Percentiles rank a stretch among this genome's conserved stretches.
Evolutionary conservation across 2,888 invertebrate species (phyloP).

Genomic region (Zaprionus bogoriensis): DNA sequence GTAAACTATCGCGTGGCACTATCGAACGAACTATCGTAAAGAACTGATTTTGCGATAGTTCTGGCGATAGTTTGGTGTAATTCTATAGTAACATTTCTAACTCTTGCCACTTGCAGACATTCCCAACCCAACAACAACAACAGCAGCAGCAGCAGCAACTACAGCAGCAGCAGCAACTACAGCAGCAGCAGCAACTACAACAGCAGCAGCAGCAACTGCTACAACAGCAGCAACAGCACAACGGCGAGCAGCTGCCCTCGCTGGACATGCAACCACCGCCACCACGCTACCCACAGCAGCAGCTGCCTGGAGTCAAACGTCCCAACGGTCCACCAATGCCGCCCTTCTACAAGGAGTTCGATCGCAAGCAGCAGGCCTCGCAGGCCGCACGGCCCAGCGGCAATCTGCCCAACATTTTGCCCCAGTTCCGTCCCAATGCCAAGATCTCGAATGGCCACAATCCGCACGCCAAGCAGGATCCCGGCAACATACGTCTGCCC

Average conservation of each 20-base stretch:
- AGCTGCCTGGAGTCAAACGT: slow-evolving; percentile 26
- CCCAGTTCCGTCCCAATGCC: slow-evolving; percentile 88
- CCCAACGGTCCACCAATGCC: slow-evolving; percentile 42
- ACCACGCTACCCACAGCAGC: slow-evolving; percentile 60
- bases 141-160: slow-evolving; percentile 14
- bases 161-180: slow-evolving; percentile 15
- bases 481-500: slow-evolving; percentile 80
- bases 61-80: too few species aligned
- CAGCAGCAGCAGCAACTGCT: slow-evolving; percentile 16
- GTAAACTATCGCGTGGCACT: slow-evolving; percentile 48
- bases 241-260: slow-evolving; percentile 81
- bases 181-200: too few species aligned
- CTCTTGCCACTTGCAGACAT: slow-evolving; percentile 26
- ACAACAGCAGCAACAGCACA: too few species aligned
- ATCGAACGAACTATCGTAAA: too few species aligned
- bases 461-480: slow-evolving; percentile 75
- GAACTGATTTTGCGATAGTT: too few species aligned
- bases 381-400: slow-evolving; percentile 57
- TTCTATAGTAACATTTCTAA: too few species aligned
- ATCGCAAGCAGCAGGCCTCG: slow-evolving; percentile 76
- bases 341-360: slow-evolving; percentile 75
- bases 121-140: slow-evolving; percentile 32
- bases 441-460: slow-evolving; percentile 84
- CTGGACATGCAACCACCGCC: slow-evolving; percentile 81
- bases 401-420: slow-evolving; percentile 87